A percentile compares a stretch with the other conserved stretches of the same genome.
Conservation (phyloP, 1,140 invertebrate species). For the Drosophila persimilis region DNA sequence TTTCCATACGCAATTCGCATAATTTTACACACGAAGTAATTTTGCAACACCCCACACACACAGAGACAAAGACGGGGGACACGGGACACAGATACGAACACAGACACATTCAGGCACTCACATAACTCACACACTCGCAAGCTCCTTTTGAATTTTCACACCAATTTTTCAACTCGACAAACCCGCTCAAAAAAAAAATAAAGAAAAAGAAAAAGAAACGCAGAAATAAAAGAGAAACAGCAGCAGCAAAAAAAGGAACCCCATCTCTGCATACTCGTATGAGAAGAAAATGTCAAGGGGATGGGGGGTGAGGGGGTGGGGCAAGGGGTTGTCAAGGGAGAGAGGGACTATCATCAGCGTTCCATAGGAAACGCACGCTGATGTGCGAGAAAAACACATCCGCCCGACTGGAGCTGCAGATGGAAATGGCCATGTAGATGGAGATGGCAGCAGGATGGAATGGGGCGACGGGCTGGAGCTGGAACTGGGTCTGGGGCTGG, state of each 20-base stretch:
- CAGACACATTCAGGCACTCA: slow-evolving; percentile 17
- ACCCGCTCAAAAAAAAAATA: slow-evolving; percentile 66
- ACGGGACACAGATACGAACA: not conserved
- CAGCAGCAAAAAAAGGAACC: slow-evolving; percentile 21
- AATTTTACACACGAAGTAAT: slow-evolving; percentile 81
- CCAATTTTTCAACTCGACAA: slow-evolving; percentile 82
- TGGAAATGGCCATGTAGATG: slow-evolving; percentile 25
- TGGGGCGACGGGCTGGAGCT: not conserved
- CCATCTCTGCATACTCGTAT: slow-evolving; percentile 33
- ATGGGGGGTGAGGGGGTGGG: not conserved
- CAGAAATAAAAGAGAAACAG: slow-evolving; percentile 45
- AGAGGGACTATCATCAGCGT: slow-evolving; percentile 58
- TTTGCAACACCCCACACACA: slow-evolving; percentile 67
- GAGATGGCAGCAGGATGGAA: not conserved
- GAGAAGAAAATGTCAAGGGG: slow-evolving; percentile 23
- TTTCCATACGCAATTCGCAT: slow-evolving; percentile 73
- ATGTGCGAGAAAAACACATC: slow-evolving; percentile 81
- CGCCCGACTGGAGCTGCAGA: slow-evolving; percentile 43
- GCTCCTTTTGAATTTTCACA: slow-evolving; percentile 82
- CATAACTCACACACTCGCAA: slow-evolving; percentile 69
- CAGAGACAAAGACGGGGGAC: not conserved
- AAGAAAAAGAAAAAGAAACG: slow-evolving; percentile 44
- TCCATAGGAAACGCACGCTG: slow-evolving; percentile 78
- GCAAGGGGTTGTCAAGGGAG: slow-evolving; percentile 7
- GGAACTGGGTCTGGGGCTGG: slow-evolving; percentile 1